These are phyloP conservation scores for Tringa solitaria DNA, from an alignment of 2,113 vertebrate genomes.

Conservation along the genomic window DNA sequence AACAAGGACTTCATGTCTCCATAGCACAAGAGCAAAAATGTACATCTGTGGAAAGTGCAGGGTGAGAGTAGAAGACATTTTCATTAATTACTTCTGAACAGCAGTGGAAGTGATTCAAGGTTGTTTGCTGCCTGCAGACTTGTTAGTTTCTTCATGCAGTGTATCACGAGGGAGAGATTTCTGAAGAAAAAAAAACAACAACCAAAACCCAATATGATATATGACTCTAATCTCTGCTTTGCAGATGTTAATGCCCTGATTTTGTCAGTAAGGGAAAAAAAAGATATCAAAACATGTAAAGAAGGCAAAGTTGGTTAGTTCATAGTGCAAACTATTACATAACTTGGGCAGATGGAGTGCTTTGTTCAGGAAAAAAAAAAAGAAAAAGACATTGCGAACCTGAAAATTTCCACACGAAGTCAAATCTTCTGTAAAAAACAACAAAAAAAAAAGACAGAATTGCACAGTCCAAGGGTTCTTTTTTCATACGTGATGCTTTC, in stretches of 20 bases:
- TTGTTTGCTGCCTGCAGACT: constrained; percentile 46
- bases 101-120: constrained; percentile 31
- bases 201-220: constrained; percentile 30
- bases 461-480: neutral
- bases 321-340: neutral
- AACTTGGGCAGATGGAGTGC: neutral
- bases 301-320: neutral
- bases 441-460: neutral
- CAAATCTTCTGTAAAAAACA: neutral
- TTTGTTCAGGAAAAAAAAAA: neutral
- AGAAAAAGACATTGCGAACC: neutral
- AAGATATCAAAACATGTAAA: neutral
- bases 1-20: neutral
- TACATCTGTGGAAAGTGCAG: neutral
- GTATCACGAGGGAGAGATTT: constrained; percentile 43
- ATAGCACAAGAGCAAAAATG: neutral
- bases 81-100: constrained; percentile 54
- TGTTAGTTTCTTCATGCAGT: constrained; percentile 18
- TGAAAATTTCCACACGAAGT: neutral
- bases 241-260: constrained; percentile 34
- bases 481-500: neutral
- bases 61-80: neutral
- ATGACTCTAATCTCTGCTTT: constrained; percentile 50
- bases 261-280: neutral
- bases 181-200: constrained; percentile 36